phyloP scores from a whole-genome alignment of 2,797 vertebrate genomes.

The Peromyscus melanophrys region DNA sequence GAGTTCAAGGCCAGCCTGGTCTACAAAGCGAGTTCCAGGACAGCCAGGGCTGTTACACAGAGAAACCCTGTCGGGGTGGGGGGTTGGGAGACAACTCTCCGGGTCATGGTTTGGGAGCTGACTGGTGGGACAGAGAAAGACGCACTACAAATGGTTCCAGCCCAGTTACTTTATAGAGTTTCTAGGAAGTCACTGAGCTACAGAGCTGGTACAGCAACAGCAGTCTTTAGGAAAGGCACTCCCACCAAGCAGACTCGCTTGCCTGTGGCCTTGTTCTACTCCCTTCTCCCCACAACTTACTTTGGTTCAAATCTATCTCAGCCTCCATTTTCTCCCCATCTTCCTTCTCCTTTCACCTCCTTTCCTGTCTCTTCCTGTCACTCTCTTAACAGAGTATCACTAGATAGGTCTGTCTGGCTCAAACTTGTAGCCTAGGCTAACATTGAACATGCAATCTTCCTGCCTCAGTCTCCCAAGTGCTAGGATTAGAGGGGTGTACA shows the following conservation, averaged over 20 bases:
- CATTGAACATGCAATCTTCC: background rate
- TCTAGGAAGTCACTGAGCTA: slow-evolving; percentile 13
- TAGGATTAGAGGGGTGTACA: background rate
- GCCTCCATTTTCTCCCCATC: no score
- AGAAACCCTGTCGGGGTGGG: no score
- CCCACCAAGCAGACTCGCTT: background rate
- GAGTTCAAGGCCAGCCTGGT: no score
- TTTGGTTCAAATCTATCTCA: background rate
- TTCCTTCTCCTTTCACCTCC: background rate
- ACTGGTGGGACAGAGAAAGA: background rate
- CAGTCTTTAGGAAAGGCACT: background rate
- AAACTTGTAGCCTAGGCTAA: background rate
- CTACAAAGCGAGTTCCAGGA: no score
- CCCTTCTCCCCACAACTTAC: background rate
- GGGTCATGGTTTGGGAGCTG: background rate
- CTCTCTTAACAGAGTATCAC: background rate
- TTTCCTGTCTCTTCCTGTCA: background rate
- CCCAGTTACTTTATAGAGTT: background rate
- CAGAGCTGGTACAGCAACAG: background rate
- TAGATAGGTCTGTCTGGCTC: background rate
- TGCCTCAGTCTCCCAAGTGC: background rate
- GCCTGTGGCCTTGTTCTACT: background rate
- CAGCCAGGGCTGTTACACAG: no score
- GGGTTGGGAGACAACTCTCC: background rate
- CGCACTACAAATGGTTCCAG: background rate